Conservation (phyloP, 2,797 vertebrate species). For the Coilia nasus region DNA sequence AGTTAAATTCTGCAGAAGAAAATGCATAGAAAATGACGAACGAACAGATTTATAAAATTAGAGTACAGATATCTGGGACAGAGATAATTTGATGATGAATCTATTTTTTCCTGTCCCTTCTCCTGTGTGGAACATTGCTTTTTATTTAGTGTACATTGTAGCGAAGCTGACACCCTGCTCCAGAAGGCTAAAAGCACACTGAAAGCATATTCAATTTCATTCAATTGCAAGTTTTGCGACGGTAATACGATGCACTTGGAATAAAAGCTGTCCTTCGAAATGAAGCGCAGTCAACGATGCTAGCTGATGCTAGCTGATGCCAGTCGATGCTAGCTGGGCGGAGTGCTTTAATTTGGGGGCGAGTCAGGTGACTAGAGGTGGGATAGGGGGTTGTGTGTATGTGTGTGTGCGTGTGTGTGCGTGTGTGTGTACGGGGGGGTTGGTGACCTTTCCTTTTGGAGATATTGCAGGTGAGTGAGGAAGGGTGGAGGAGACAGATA, state of each 20-base stretch:
- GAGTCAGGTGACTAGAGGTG: slow-evolving; percentile 38
- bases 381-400: background rate
- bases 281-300: slow-evolving; percentile 22
- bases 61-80: slow-evolving; percentile 39
- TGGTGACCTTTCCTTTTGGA: slow-evolving; percentile 35
- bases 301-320: no score
- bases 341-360: slow-evolving; percentile 56
- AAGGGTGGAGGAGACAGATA: no score
- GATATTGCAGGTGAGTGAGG: no score
- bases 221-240: slow-evolving; percentile 48
- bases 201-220: slow-evolving; percentile 55
- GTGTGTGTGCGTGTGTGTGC: no score
- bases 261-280: slow-evolving; percentile 48
- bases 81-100: slow-evolving; percentile 45
- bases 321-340: no score
- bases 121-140: slow-evolving; percentile 37
- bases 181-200: slow-evolving; percentile 48
- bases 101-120: slow-evolving; percentile 21
- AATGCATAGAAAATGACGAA: slow-evolving; percentile 43
- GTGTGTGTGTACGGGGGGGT: slow-evolving; percentile 23
- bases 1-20: slow-evolving; percentile 34
- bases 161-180: slow-evolving; percentile 42
- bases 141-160: slow-evolving; percentile 38
- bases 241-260: slow-evolving; percentile 52
- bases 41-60: slow-evolving; percentile 42